These are phyloP conservation scores for Sesia apiformis DNA, from an alignment of 2,888 invertebrate genomes.

Conservation along the genomic window DNA sequence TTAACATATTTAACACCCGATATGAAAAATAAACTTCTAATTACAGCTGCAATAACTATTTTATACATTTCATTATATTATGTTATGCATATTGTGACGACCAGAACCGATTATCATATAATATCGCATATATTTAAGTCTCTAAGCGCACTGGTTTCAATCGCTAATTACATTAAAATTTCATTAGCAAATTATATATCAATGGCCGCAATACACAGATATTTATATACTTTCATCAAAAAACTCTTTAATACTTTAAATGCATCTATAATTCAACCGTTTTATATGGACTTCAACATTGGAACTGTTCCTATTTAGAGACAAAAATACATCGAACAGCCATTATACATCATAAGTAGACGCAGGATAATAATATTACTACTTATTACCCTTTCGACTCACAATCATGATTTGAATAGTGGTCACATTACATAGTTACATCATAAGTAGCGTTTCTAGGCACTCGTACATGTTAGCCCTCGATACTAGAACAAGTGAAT, in stretches of 20 bases:
- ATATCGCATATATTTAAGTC: conserved; percentile 46
- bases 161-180: conserved; percentile 30
- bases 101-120: conserved; percentile 38
- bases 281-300: conserved; percentile 47
- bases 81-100: conserved; percentile 44
- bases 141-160: conserved; percentile 64
- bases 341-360: conserved; percentile 42
- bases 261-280: conserved; percentile 45
- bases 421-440: conserved; percentile 55
- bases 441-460: conserved; percentile 71
- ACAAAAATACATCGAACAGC: conserved; percentile 59
- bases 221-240: conserved; percentile 12
- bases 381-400: conserved; percentile 64
- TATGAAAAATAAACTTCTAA: conserved; percentile 75
- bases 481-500: conserved; percentile 22
- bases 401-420: conserved; percentile 64
- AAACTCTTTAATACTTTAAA: conserved; percentile 37
- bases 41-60: conserved; percentile 73
- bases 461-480: conserved; percentile 62
- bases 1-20: conserved; percentile 71
- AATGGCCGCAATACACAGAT: conserved; percentile 12
- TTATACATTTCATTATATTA: conserved; percentile 69
- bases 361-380: conserved; percentile 47
- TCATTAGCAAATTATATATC: conserved; percentile 47
- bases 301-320: conserved; percentile 47